Evolutionary conservation across 1,140 invertebrate species (phyloP).

Genomic region (Grapholita molesta): DNA sequence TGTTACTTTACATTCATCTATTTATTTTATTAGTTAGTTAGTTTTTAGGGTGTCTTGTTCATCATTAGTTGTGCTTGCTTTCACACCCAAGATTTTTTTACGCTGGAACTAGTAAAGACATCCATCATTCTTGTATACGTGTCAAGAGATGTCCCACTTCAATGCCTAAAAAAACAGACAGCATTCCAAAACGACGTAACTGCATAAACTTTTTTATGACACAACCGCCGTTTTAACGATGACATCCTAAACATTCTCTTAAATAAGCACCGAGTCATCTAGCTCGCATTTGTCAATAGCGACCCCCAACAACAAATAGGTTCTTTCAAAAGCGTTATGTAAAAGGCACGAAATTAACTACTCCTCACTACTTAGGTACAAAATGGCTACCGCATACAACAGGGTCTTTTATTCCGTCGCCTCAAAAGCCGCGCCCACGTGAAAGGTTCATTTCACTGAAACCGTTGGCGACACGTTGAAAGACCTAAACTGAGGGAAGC

Average conservation of each 20-base stretch:
- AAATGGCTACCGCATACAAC: constrained; percentile 15
- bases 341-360: constrained; percentile 18
- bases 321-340: not conserved
- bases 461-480: constrained; percentile 7
- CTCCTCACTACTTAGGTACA: constrained; percentile 6
- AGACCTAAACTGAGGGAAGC: constrained; percentile 7
- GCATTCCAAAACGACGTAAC: not conserved
- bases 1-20: too few species aligned
- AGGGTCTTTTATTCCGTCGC: constrained; percentile 2
- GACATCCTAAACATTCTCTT: not conserved
- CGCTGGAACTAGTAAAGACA: too few species aligned
- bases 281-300: not conserved
- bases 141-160: not conserved
- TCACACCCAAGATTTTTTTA: too few species aligned
- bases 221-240: not conserved
- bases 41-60: too few species aligned
- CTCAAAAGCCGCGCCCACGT: constrained; percentile 4
- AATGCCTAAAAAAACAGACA: not conserved
- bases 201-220: not conserved
- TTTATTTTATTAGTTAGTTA: too few species aligned
- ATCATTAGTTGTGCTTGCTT: too few species aligned
- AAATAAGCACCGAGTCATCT: constrained; percentile 2
- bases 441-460: constrained; percentile 6
- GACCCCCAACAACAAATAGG: not conserved
- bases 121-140: not conserved